A percentile compares a stretch with the other conserved stretches of the same genome.
These are phyloP conservation scores for Chondrosia reniformis DNA, from an alignment of 37 sponge, comb jelly and placozoan genomes.

Conservation along the genomic window DNA sequence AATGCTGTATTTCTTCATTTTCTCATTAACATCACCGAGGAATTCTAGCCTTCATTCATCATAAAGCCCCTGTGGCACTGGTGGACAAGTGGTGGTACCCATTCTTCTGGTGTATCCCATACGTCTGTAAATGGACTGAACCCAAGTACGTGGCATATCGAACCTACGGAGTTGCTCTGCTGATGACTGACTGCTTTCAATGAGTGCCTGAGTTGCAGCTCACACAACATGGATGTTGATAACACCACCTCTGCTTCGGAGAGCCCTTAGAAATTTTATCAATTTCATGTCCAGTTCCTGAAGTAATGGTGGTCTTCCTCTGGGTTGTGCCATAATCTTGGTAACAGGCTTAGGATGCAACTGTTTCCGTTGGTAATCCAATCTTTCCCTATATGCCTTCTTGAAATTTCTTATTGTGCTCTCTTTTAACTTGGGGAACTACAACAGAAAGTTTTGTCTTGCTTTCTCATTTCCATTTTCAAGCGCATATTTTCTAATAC, in stretches of 20 bases:
- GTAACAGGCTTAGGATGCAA: slow-evolving; percentile 30
- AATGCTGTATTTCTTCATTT: slow-evolving; percentile 27
- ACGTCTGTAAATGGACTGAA: slow-evolving; percentile 48
- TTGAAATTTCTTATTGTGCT: slow-evolving; percentile 48
- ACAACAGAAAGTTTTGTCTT: slow-evolving; percentile 21
- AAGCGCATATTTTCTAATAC: slow-evolving; percentile 49
- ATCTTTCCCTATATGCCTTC: slow-evolving; percentile 20
- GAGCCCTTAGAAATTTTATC: slow-evolving; percentile 30
- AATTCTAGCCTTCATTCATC: slow-evolving; percentile 29
- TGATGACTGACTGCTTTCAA: slow-evolving; percentile 33
- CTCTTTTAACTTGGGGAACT: slow-evolving; percentile 39
- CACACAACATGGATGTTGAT: slow-evolving; percentile 53
- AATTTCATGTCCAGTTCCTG: slow-evolving; percentile 46
- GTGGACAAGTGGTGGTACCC: slow-evolving; percentile 39
- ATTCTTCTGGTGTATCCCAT: slow-evolving; percentile 30
- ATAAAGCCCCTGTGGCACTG: slow-evolving; percentile 34
- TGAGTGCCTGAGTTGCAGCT: slow-evolving; percentile 35
- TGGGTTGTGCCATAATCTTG: not conserved
- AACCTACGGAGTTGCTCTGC: slow-evolving; percentile 13
- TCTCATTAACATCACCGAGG: slow-evolving; percentile 26
- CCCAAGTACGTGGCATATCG: slow-evolving; percentile 42
- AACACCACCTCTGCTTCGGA: slow-evolving; percentile 38
- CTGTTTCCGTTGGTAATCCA: slow-evolving; percentile 23
- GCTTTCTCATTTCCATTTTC: slow-evolving; percentile 65
- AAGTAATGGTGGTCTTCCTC: slow-evolving; percentile 44